A percentile compares a stretch with the other conserved stretches of the same genome.
phyloP scores from a whole-genome alignment of 2,888 invertebrate genomes.

The Sipha maydis region DNA sequence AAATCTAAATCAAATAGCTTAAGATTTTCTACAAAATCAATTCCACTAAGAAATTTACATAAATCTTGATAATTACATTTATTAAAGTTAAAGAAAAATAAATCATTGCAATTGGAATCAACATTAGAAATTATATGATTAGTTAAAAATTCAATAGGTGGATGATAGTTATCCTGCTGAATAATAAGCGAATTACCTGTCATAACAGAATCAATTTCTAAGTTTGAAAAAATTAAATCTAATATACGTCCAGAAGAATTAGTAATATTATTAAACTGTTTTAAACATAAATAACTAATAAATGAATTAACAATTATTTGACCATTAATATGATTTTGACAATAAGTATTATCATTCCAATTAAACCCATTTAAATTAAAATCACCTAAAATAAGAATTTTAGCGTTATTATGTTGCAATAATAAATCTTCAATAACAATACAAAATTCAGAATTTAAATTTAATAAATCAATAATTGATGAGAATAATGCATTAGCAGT shows the following conservation, averaged over 20 bases:
- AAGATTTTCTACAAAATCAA: background rate
- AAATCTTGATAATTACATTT: background rate
- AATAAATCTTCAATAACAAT: background rate
- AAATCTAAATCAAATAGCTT: background rate
- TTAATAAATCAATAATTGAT: too few species aligned
- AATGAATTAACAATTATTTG: background rate
- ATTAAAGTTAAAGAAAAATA: background rate
- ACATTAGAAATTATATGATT: background rate
- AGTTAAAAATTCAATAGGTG: background rate
- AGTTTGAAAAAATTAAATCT: slow-evolving; percentile 20
- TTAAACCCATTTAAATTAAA: background rate
- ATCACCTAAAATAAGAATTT: too few species aligned
- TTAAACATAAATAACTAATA: slow-evolving; percentile 6
- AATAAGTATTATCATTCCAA: background rate
- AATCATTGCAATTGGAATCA: background rate
- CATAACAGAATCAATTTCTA: background rate
- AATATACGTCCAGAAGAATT: background rate
- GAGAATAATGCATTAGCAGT: too few species aligned
- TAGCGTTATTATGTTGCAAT: background rate
- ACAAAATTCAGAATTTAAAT: slow-evolving; percentile 5
- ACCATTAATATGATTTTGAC: background rate
- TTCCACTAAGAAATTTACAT: background rate
- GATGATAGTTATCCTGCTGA: background rate
- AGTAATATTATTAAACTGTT: slow-evolving; percentile 5
- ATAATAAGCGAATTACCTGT: background rate